phyloP scores from a whole-genome alignment of 1,140 invertebrate species.

The Goniozus legneri region DNA sequence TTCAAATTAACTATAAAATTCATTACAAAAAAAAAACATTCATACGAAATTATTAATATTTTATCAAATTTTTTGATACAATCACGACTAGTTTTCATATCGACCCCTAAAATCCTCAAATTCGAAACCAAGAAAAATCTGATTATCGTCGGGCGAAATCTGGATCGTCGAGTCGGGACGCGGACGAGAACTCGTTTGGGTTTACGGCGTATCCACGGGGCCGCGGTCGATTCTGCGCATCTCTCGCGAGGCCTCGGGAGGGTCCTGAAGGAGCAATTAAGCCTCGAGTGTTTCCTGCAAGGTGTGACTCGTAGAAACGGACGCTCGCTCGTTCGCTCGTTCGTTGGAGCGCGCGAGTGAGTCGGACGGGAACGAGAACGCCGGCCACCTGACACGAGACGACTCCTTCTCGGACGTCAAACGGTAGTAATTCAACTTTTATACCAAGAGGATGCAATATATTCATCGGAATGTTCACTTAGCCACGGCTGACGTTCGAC shows the following conservation, averaged over 20 bases:
- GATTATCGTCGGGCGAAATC: too few relatives aligned
- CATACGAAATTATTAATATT: too few relatives aligned
- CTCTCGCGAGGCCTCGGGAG: conserved; percentile 22
- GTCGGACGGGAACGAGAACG: conserved; percentile 42
- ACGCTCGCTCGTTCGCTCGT: too few relatives aligned
- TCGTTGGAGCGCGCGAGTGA: too few relatives aligned
- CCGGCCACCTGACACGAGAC: conserved; percentile 46
- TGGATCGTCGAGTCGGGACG: background rate
- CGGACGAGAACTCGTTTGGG: conserved; percentile 27
- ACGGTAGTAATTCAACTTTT: conserved; percentile 48
- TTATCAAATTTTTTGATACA: too few relatives aligned
- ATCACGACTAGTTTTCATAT: too few relatives aligned
- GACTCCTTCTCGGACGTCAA: conserved; percentile 36
- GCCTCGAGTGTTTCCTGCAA: conserved; percentile 50
- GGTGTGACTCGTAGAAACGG: conserved; percentile 46
- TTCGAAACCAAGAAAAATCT: too few relatives aligned
- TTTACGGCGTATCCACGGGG: conserved; percentile 29
- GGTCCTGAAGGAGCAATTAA: conserved; percentile 45
- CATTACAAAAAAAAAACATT: too few relatives aligned
- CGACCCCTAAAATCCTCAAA: too few relatives aligned
- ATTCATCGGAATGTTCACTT: conserved; percentile 31
- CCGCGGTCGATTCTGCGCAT: conserved; percentile 30
- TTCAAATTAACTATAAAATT: too few relatives aligned
- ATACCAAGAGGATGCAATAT: conserved; percentile 40
- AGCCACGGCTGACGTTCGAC: conserved; percentile 14